A percentile compares a stretch with the other conserved stretches of the same genome.
Evolutionary conservation across 2,113 vertebrate genomes (phyloP).

Genomic region (Rhizomys pruinosus): DNA sequence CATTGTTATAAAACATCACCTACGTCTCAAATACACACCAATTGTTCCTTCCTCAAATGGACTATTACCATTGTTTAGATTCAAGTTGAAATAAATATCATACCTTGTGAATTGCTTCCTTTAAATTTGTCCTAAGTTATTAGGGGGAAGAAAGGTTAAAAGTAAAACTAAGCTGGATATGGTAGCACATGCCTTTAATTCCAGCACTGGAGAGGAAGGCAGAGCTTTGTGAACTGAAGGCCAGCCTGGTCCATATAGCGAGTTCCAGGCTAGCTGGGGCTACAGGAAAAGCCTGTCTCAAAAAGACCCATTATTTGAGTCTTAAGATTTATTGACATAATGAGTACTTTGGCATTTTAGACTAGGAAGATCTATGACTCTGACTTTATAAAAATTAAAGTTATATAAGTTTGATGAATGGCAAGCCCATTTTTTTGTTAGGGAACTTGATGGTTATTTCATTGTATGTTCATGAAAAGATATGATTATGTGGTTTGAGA

Average conservation of each 20-base stretch:
- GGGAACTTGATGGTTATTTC: not conserved
- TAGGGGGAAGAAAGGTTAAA: not conserved
- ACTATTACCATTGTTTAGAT: not conserved
- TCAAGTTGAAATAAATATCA: not conserved
- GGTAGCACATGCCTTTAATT: too few species aligned
- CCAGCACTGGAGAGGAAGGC: too few species aligned
- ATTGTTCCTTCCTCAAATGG: not conserved
- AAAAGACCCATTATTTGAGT: not conserved
- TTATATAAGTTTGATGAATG: not conserved
- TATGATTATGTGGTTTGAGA: not conserved
- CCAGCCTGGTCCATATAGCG: too few species aligned
- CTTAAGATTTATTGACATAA: constrained; percentile 2
- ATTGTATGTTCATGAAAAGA: not conserved
- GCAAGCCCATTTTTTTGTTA: not conserved
- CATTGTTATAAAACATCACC: not conserved
- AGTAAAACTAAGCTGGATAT: constrained; percentile 25
- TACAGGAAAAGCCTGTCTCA: too few species aligned
- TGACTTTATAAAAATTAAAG: not conserved
- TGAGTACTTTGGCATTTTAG: not conserved
- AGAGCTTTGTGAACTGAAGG: too few species aligned
- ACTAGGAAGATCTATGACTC: not conserved
- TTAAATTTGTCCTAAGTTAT: not conserved
- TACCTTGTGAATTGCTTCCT: not conserved
- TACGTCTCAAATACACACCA: not conserved
- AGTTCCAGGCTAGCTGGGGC: too few species aligned